Conservation (phyloP, 2,797 vertebrate genomes). For the Eptatretus atami region DNA sequence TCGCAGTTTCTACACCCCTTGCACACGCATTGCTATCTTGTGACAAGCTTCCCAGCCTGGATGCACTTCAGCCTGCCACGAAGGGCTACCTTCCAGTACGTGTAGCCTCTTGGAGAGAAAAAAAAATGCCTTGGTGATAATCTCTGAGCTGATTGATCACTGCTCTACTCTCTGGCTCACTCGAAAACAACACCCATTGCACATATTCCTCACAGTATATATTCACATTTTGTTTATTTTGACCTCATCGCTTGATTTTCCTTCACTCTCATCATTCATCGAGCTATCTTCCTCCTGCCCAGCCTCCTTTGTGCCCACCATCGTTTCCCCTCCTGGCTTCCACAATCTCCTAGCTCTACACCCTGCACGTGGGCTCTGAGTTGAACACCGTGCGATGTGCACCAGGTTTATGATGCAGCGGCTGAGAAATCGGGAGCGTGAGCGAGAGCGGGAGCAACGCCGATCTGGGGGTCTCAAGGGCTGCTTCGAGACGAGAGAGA, state of each 20-base stretch:
- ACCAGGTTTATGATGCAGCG: conserved; percentile 89
- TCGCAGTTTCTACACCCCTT: conserved; percentile 91
- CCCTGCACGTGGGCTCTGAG: too few species aligned
- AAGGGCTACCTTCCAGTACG: conserved; percentile 98
- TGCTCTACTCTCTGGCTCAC: too few species aligned
- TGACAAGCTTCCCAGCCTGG: conserved; percentile 88
- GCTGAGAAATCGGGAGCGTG: conserved; percentile 52
- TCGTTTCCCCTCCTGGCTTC: too few species aligned
- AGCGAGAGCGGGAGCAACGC: conserved; percentile 49
- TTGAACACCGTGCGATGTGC: neutral
- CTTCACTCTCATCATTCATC: neutral
- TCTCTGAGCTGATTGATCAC: too few species aligned
- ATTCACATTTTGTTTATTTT: too few species aligned
- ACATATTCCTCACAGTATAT: too few species aligned
- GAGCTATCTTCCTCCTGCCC: neutral
- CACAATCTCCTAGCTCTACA: too few species aligned
- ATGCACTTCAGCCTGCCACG: conserved; percentile 93
- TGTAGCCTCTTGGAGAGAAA: conserved; percentile 12
- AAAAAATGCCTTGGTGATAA: too few species aligned
- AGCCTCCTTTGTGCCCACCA: too few species aligned
- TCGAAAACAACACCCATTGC: too few species aligned
- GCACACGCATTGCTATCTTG: conserved; percentile 90
- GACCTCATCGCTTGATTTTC: neutral
- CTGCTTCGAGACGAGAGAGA: conserved; percentile 70
- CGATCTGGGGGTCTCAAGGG: conserved; percentile 73